These are phyloP conservation scores for Mionectes olivaceus DNA, from an alignment of 2,797 vertebrate species.

Conservation along the genomic window DNA sequence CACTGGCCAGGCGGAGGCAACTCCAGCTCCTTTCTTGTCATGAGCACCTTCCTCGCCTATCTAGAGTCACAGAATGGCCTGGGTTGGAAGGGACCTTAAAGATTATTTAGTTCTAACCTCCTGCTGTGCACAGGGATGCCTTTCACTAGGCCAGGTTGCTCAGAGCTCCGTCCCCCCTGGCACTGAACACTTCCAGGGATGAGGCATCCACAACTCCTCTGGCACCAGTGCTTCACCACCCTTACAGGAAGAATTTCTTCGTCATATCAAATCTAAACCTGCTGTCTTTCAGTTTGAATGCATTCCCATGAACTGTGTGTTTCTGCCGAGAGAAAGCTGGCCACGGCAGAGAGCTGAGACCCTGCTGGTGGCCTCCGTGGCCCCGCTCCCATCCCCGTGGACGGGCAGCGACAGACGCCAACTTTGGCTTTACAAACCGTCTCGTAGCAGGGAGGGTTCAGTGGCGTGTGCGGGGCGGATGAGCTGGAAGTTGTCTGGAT, in stretches of 20 bases:
- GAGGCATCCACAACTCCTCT: not conserved
- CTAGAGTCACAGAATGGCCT: not conserved
- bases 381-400: rapidly evolving
- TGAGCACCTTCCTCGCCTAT: not conserved
- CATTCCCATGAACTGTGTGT: not conserved
- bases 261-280: not conserved
- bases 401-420: too few species aligned
- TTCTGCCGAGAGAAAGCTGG: not conserved
- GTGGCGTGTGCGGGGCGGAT: not conserved
- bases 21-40: not conserved
- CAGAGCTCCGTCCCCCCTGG: not conserved
- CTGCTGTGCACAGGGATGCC: not conserved
- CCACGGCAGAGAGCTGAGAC: not conserved
- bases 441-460: not conserved
- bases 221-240: not conserved
- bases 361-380: not conserved
- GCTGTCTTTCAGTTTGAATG: not conserved
- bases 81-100: not conserved
- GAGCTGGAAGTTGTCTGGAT: not conserved
- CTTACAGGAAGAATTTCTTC: not conserved
- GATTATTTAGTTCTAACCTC: not conserved
- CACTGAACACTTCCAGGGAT: not conserved
- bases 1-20: not conserved
- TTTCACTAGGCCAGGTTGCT: not conserved
- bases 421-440: not conserved